Conservation (phyloP, 2,113 vertebrate species). For the Fulmarus glacialis region DNA sequence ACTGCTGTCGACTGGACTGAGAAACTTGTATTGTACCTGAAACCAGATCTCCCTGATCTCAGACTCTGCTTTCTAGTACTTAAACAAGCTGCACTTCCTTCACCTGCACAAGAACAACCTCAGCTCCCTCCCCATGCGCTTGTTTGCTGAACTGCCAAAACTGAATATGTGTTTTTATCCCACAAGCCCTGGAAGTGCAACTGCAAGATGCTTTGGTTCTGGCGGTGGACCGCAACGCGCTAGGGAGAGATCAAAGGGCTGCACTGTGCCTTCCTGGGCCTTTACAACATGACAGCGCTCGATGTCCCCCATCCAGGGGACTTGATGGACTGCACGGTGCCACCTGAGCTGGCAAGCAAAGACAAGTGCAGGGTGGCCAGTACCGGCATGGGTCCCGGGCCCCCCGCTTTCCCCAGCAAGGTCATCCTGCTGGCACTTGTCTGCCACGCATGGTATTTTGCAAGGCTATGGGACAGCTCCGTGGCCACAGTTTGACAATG, state of each 20-base stretch:
- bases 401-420: neutral
- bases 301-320: rapidly evolving
- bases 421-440: neutral
- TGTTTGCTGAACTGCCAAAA: neutral
- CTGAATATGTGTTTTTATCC: conserved; percentile 40
- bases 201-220: conserved; percentile 53
- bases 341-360: neutral
- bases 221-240: neutral
- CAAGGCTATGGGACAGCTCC: neutral
- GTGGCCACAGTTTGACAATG: neutral
- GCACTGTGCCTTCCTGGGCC: neutral
- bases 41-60: conserved; percentile 45
- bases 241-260: neutral
- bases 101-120: conserved; percentile 70
- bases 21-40: conserved; percentile 68
- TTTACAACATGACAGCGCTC: neutral
- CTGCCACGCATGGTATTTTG: neutral
- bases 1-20: conserved; percentile 50
- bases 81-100: conserved; percentile 57
- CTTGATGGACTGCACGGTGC: neutral
- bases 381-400: neutral
- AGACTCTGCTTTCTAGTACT: conserved; percentile 14
- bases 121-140: conserved; percentile 17
- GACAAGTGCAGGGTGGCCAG: neutral
- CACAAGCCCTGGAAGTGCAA: conserved; percentile 65